Conservation (phyloP, 1,140 invertebrate species). For the Drosophila pandora region DNA sequence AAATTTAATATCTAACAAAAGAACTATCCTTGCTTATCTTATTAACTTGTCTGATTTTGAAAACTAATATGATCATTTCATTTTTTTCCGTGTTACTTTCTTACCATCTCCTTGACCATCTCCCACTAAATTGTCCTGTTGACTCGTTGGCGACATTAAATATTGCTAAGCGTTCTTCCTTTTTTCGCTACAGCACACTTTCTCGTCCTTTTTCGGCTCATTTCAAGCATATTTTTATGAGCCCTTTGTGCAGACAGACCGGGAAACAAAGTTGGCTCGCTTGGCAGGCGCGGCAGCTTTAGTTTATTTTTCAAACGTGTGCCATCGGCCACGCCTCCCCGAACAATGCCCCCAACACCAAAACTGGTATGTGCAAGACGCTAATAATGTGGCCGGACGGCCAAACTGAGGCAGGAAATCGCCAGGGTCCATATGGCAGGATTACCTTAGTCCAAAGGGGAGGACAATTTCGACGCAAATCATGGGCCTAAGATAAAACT, state of each 20-base stretch:
- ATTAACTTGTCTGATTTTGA: background rate
- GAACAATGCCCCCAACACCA: slow-evolving; percentile 7
- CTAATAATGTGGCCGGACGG: slow-evolving; percentile 54
- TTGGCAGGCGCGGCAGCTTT: slow-evolving; percentile 72
- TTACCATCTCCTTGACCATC: background rate
- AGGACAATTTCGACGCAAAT: slow-evolving; percentile 18
- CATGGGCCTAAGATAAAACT: too few relatives aligned
- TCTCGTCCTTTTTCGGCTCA: slow-evolving; percentile 52
- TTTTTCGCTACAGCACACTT: slow-evolving; percentile 29
- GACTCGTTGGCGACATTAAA: slow-evolving; percentile 75
- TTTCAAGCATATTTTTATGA: slow-evolving; percentile 81
- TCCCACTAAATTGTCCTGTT: slow-evolving; percentile 15
- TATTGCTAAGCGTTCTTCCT: slow-evolving; percentile 65
- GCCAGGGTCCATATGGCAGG: slow-evolving; percentile 28
- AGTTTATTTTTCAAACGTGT: slow-evolving; percentile 77
- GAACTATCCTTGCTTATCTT: too few relatives aligned
- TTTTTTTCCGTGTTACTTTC: background rate
- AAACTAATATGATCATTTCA: background rate
- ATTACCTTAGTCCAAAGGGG: slow-evolving; percentile 19
- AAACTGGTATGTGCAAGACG: slow-evolving; percentile 57
- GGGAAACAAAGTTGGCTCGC: slow-evolving; percentile 20
- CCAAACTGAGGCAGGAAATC: slow-evolving; percentile 52
- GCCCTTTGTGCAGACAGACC: slow-evolving; percentile 52
- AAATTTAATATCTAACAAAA: too few relatives aligned
- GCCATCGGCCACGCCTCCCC: slow-evolving; percentile 41